Conservation (phyloP, 53 echinoderm and acorn worm genomes). For the Mesocentrotus franciscanus region DNA sequence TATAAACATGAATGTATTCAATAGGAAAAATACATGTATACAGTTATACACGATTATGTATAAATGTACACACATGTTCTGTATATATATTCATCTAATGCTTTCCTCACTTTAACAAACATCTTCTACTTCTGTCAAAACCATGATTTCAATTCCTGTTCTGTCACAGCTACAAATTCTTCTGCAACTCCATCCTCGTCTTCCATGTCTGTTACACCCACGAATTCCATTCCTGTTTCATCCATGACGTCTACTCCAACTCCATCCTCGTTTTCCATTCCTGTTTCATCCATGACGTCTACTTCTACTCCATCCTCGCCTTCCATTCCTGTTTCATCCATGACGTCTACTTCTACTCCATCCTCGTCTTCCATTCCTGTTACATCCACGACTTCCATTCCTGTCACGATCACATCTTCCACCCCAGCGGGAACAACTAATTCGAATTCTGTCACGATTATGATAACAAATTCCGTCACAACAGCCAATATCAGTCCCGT, state of each 20-base stretch:
- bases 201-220: too few relatives aligned
- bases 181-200: too few relatives aligned
- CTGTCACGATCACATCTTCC: neutral
- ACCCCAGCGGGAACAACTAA: neutral
- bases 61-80: too few relatives aligned
- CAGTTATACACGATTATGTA: too few relatives aligned
- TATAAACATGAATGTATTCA: too few relatives aligned
- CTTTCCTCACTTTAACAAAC: too few relatives aligned
- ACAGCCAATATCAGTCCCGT: neutral
- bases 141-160: too few relatives aligned
- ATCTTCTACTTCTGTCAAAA: too few relatives aligned
- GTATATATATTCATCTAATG: too few relatives aligned
- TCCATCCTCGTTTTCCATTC: neutral
- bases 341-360: neutral
- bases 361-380: neutral
- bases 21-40: too few relatives aligned
- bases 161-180: too few relatives aligned
- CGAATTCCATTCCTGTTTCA: too few relatives aligned
- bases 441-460: neutral
- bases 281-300: neutral
- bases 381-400: neutral
- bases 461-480: neutral
- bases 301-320: neutral
- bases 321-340: neutral
- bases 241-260: neutral